These are phyloP conservation scores for Lota lota DNA, from an alignment of 2,113 vertebrate species.

Conservation along the genomic window DNA sequence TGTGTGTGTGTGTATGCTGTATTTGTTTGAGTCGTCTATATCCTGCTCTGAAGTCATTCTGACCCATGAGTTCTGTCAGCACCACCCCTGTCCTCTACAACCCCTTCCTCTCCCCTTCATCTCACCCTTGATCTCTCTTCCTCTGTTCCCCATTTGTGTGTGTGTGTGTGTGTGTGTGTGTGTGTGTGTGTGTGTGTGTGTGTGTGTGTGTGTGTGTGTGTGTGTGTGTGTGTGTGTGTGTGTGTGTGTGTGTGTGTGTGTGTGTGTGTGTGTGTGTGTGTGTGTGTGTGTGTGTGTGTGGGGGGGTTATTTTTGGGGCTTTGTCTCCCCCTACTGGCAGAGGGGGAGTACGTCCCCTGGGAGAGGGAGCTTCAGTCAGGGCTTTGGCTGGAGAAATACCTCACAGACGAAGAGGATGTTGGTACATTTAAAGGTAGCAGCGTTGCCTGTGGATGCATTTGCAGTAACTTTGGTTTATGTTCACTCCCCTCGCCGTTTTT, in stretches of 20 bases:
- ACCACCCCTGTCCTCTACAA: conserved; percentile 30
- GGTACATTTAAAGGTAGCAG: conserved; percentile 90
- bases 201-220: conserved; percentile 1
- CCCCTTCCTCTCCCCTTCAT: conserved; percentile 13
- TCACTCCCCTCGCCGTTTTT: conserved; percentile 23
- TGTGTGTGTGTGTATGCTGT: no score
- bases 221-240: conserved; percentile 29
- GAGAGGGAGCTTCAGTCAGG: conserved; percentile 88
- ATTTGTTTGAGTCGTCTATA: not conserved
- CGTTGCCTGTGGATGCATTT: conserved; percentile 66
- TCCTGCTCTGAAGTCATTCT: not conserved
- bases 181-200: no score
- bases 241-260: conserved; percentile 34
- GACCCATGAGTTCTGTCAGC: conserved; percentile 12
- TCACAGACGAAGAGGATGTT: conserved; percentile 86
- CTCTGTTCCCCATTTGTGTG: conserved; percentile 5
- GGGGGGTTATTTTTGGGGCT: conserved; percentile 57
- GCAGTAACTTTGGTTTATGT: conserved; percentile 44
- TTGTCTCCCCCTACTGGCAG: conserved; percentile 85
- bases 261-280: conserved; percentile 28
- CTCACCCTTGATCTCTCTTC: conserved; percentile 21
- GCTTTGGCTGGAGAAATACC: conserved; percentile 82
- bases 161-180: no score
- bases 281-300: no score
- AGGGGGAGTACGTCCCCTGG: conserved; percentile 93